These are phyloP conservation scores for Sorex maritimensis DNA, from an alignment of 2,797 vertebrate species.

Conservation along the genomic window DNA sequence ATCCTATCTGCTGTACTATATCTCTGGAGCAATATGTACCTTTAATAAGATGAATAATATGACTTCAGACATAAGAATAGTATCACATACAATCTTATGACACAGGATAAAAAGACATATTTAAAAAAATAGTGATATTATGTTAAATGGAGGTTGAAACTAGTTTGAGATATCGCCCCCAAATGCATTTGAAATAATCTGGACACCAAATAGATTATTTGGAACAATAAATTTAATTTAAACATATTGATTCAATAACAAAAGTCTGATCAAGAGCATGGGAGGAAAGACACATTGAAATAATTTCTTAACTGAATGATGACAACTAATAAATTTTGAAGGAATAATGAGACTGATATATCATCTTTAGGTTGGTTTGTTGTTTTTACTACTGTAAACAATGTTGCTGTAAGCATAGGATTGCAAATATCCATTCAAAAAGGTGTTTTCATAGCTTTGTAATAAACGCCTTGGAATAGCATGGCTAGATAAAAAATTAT, in stretches of 20 bases:
- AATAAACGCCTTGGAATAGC: no score
- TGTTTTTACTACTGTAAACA: no score
- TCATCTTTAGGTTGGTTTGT: no score
- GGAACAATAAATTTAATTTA: constrained; percentile 17
- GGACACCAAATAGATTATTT: background rate
- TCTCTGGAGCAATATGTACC: no score
- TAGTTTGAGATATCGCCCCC: background rate
- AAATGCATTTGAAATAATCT: constrained; percentile 11
- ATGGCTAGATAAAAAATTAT: no score
- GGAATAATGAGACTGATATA: background rate
- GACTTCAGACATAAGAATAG: no score
- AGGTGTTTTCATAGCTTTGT: no score
- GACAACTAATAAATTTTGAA: background rate
- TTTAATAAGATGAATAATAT: no score
- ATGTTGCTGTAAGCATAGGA: no score
- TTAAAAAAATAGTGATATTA: background rate
- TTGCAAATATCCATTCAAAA: no score
- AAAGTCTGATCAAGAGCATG: background rate
- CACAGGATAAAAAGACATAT: background rate
- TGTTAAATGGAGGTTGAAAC: background rate
- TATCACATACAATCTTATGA: background rate
- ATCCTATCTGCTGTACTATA: no score
- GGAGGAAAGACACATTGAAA: background rate
- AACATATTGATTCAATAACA: constrained; percentile 38
- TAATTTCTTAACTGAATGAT: constrained; percentile 14